Evolutionary conservation across 1,140 invertebrate genomes (phyloP).

Genomic region (Sipha flava): DNA sequence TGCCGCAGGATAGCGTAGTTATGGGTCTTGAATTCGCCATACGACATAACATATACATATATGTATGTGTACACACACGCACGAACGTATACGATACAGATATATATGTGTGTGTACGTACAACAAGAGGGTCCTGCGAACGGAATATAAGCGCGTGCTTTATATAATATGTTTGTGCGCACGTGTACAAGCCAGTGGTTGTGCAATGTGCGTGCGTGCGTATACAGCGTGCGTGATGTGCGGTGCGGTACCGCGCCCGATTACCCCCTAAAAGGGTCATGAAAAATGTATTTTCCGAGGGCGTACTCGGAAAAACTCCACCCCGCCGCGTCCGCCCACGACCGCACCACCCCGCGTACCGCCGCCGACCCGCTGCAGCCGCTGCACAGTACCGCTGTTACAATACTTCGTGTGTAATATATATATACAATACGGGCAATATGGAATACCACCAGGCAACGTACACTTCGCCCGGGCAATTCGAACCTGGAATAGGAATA

Average conservation of each 20-base stretch:
- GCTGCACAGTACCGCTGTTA: too few species aligned
- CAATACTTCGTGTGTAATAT: too few species aligned
- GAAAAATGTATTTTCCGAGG: constrained; percentile 33
- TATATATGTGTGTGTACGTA: not conserved
- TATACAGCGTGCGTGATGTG: not conserved
- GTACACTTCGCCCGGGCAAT: too few species aligned
- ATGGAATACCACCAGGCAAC: too few species aligned
- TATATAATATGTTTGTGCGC: not conserved
- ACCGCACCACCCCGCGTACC: too few species aligned
- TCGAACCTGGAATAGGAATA: too few species aligned
- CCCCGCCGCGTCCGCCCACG: not conserved
- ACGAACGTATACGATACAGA: not conserved
- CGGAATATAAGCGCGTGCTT: not conserved
- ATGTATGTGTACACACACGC: not conserved
- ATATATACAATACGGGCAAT: too few species aligned
- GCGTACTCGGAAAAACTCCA: constrained; percentile 31
- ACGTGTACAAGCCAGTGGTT: too few species aligned
- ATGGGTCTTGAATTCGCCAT: constrained; percentile 8
- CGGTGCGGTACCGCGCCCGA: constrained; percentile 1
- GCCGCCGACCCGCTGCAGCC: not conserved
- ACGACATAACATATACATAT: not conserved
- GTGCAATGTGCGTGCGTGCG: too few species aligned
- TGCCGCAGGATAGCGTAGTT: not conserved
- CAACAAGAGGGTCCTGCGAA: not conserved
- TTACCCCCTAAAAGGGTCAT: constrained; percentile 29